These are phyloP conservation scores for Opisthocomus hoazin DNA, from an alignment of 2,113 vertebrate genomes.

Conservation along the genomic window DNA sequence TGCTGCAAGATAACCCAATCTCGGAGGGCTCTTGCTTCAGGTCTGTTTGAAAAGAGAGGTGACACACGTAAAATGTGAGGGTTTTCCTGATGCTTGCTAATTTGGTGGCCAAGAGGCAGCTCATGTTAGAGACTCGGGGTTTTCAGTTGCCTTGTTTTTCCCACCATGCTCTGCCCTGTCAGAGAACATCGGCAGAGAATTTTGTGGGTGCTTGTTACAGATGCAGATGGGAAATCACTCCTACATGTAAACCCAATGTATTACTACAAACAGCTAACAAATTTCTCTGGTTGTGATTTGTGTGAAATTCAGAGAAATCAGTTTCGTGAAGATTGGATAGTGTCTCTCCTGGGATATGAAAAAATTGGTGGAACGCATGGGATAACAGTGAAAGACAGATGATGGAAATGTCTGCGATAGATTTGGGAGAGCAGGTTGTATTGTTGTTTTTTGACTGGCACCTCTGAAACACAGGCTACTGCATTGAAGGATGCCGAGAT, in stretches of 20 bases:
- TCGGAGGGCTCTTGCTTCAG: background rate
- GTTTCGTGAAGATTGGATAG: background rate
- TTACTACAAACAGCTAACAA: background rate
- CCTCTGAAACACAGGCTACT: background rate
- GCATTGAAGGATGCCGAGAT: background rate
- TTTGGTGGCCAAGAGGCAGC: background rate
- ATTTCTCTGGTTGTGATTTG: background rate
- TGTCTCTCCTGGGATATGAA: background rate
- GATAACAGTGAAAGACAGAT: background rate
- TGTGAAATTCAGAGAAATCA: background rate
- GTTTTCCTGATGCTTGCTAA: background rate
- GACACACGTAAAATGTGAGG: background rate
- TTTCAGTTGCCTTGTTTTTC: background rate
- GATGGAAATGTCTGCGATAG: background rate
- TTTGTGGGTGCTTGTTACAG: background rate
- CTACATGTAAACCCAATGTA: background rate
- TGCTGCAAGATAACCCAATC: slow-evolving; percentile 19
- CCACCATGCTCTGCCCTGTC: background rate
- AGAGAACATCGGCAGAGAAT: background rate
- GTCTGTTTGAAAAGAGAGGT: background rate
- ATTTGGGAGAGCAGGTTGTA: background rate
- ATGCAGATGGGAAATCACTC: background rate
- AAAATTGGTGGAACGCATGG: background rate
- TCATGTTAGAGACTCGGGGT: accelerated
- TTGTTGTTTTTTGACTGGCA: background rate